phyloP scores from a whole-genome alignment of 2,888 invertebrate genomes.

The Cataglyphis rosenhaueri region DNA sequence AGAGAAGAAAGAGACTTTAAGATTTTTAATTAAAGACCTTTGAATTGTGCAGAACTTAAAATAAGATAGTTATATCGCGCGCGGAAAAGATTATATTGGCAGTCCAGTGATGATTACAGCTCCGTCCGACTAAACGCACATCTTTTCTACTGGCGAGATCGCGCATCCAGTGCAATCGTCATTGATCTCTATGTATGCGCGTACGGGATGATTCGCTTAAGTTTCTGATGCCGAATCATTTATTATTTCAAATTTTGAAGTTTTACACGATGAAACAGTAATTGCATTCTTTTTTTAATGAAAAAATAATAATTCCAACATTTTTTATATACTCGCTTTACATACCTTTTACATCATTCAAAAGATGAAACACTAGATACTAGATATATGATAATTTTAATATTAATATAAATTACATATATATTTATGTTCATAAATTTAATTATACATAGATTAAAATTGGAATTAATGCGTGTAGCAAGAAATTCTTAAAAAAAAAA shows the following conservation, averaged over 20 bases:
- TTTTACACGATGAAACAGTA: neutral
- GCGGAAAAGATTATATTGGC: neutral
- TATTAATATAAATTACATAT: neutral
- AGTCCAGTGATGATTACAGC: neutral
- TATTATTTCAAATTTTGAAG: neutral
- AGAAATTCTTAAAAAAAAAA: neutral
- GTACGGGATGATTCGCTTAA: conserved; percentile 2
- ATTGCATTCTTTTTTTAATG: neutral
- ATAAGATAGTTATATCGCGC: neutral
- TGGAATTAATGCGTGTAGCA: neutral
- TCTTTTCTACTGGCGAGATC: conserved; percentile 48
- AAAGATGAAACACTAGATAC: neutral
- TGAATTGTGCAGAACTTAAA: neutral
- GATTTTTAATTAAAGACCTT: neutral
- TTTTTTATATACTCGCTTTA: neutral
- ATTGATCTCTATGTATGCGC: neutral
- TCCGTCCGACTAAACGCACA: conserved; percentile 53
- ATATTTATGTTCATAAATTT: neutral
- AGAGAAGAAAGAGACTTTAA: neutral
- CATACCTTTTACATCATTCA: neutral
- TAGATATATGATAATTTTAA: neutral
- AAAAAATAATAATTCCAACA: neutral
- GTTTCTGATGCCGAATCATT: neutral
- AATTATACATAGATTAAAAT: neutral
- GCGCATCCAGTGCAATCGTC: conserved; percentile 64